A percentile compares a stretch with the other conserved stretches of the same genome.
phyloP scores from a whole-genome alignment of 2,797 vertebrate genomes.

The Craterocephalus amniculus region DNA sequence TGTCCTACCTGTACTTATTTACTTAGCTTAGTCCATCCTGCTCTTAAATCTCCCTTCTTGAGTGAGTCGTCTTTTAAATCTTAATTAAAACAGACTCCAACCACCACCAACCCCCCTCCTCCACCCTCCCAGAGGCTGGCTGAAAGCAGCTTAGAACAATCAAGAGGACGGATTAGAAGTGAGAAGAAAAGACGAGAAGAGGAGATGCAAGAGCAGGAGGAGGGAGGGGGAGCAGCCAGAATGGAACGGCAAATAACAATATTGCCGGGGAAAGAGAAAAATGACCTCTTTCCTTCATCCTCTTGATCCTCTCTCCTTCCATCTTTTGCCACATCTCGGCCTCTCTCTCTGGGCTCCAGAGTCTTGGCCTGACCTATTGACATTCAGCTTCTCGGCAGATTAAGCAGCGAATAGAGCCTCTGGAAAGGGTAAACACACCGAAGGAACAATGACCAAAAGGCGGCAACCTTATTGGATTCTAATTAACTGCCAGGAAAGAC shows the following conservation, averaged over 20 bases:
- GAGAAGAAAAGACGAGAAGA: conserved; percentile 78
- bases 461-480: conserved; percentile 87
- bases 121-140: conserved; percentile 74
- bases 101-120: conserved; percentile 14
- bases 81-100: conserved; percentile 85
- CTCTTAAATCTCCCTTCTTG: conserved; percentile 80
- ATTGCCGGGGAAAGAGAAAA: conserved; percentile 60
- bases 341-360: conserved; percentile 59
- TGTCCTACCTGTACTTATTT: conserved; percentile 73
- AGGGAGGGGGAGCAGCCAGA: conserved; percentile 44
- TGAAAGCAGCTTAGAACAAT: conserved; percentile 88
- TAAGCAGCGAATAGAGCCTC: conserved; percentile 82
- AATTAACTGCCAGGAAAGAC: conserved; percentile 83
- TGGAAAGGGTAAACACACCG: conserved; percentile 84
- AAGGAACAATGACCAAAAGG: conserved; percentile 84
- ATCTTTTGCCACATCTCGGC: conserved; percentile 36
- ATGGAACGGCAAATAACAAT: conserved; percentile 56
- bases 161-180: conserved; percentile 83
- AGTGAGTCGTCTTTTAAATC: conserved; percentile 84
- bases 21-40: conserved; percentile 69
- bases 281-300: conserved; percentile 68
- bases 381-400: conserved; percentile 84
- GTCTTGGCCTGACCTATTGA: conserved; percentile 82
- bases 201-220: conserved; percentile 45
- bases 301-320: conserved; percentile 56